A percentile compares a stretch with the other conserved stretches of the same genome.
Conservation (phyloP, 2,888 invertebrate species). For the Falcaria lacertinaria region DNA sequence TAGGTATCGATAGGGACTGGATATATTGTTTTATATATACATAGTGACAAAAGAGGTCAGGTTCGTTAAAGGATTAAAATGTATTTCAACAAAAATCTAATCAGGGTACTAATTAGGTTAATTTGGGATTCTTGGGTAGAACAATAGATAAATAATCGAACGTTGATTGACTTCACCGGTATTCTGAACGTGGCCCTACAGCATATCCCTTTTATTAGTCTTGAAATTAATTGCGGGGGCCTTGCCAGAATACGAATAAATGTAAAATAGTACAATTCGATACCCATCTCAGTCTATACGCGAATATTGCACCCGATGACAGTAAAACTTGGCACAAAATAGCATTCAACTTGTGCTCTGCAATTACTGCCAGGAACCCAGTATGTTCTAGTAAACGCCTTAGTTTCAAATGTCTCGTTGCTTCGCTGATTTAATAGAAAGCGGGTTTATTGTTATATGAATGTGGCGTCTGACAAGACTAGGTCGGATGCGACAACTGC, state of each 20-base stretch:
- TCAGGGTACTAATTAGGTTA: conserved; percentile 51
- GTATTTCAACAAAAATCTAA: conserved; percentile 44
- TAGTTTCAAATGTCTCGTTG: conserved; percentile 1
- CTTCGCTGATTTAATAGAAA: conserved; percentile 1
- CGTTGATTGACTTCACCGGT: no score
- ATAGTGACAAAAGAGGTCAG: no score
- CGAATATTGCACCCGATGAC: not conserved
- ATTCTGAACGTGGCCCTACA: no score
- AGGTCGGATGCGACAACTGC: conserved; percentile 30
- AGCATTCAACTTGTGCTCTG: not conserved
- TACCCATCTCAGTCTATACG: not conserved
- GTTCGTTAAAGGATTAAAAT: conserved; percentile 8
- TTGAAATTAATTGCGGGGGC: no score
- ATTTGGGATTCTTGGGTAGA: conserved; percentile 19
- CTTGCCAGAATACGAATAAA: not conserved
- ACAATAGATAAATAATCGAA: conserved; percentile 14
- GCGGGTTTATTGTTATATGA: conserved; percentile 20
- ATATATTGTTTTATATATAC: no score
- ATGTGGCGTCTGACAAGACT: conserved; percentile 29
- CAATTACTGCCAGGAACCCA: not conserved
- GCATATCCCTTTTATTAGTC: no score
- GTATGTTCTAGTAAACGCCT: not conserved
- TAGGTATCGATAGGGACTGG: no score
- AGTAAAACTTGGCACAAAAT: not conserved
- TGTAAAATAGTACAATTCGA: not conserved